A percentile compares a stretch with the other conserved stretches of the same genome.
These are phyloP conservation scores for Corbicula japonica DNA, from an alignment of 2,888 invertebrate species.

Conservation along the genomic window DNA sequence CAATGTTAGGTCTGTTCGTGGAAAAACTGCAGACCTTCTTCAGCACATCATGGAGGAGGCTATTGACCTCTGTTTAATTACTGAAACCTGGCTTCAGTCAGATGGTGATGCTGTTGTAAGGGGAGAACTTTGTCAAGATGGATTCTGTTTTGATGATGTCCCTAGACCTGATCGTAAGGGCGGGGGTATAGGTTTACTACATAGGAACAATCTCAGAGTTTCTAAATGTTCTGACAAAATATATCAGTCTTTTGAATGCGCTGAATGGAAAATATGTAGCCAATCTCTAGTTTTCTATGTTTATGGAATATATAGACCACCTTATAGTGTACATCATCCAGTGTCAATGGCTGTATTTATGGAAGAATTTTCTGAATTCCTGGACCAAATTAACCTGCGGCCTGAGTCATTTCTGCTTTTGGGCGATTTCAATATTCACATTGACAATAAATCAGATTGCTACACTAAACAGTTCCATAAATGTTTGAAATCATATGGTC, in stretches of 20 bases:
- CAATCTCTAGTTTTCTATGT: constrained; percentile 28
- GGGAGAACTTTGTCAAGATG: constrained; percentile 40
- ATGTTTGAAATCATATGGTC: constrained; percentile 38
- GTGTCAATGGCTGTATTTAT: constrained; percentile 43
- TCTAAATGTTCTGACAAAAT: constrained; percentile 20
- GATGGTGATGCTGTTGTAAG: constrained; percentile 42
- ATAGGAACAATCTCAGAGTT: constrained; percentile 30
- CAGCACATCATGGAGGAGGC: constrained; percentile 38
- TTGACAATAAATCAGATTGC: constrained; percentile 38
- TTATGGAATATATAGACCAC: constrained; percentile 47
- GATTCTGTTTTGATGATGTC: constrained; percentile 39
- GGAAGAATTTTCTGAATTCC: constrained; percentile 39
- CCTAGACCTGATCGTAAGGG: constrained; percentile 28
- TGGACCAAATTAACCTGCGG: constrained; percentile 18
- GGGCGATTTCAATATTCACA: constrained; percentile 44
- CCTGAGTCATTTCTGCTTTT: constrained; percentile 33
- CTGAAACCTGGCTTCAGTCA: constrained; percentile 34
- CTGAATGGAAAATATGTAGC: constrained; percentile 20
- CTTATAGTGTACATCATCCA: constrained; percentile 43
- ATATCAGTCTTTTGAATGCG: constrained; percentile 21
- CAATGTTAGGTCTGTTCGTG: constrained; percentile 29
- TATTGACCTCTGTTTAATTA: constrained; percentile 40
- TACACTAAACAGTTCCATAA: constrained; percentile 41
- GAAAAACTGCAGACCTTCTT: constrained; percentile 35
- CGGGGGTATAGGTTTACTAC: constrained; percentile 27